Conservation (phyloP, 2,888 invertebrate species). For the Plebejus anna region DNA sequence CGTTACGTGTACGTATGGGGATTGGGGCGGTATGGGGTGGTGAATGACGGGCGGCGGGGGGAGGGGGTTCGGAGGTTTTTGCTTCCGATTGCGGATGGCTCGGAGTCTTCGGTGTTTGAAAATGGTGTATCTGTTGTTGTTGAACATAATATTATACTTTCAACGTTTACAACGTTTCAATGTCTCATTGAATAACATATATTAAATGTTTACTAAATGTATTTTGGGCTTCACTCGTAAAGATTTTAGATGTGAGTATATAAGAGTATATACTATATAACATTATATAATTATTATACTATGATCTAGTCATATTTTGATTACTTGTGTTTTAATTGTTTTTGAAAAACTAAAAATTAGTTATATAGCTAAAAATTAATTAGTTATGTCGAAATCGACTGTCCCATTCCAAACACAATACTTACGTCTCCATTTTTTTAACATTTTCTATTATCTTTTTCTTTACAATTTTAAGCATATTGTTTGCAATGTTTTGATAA, state of each 20-base stretch:
- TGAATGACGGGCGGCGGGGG: not conserved
- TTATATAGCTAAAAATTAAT: not conserved
- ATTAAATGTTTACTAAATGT: conserved; percentile 34
- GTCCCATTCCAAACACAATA: not conserved
- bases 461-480: not conserved
- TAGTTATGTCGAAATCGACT: not conserved
- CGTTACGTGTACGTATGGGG: conserved; percentile 65
- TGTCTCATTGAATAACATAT: conserved; percentile 53
- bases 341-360: not conserved
- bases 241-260: conserved; percentile 38
- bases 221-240: conserved; percentile 37
- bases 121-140: conserved; percentile 67
- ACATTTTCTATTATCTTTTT: not conserved
- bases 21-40: conserved; percentile 49
- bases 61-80: conserved; percentile 58
- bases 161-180: conserved; percentile 54
- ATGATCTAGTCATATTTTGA: conserved; percentile 30
- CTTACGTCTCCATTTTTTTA: not conserved
- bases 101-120: conserved; percentile 58
- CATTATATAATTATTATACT: conserved; percentile 14
- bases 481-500: not conserved
- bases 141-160: conserved; percentile 57
- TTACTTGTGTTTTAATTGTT: conserved; percentile 24
- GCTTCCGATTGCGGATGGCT: conserved; percentile 53
- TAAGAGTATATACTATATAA: conserved; percentile 22